Evolutionary conservation across 2,797 vertebrate species (phyloP), one percentile per base, ranked within the genome.

Genomic region (Cuculus canorus): DNA sequence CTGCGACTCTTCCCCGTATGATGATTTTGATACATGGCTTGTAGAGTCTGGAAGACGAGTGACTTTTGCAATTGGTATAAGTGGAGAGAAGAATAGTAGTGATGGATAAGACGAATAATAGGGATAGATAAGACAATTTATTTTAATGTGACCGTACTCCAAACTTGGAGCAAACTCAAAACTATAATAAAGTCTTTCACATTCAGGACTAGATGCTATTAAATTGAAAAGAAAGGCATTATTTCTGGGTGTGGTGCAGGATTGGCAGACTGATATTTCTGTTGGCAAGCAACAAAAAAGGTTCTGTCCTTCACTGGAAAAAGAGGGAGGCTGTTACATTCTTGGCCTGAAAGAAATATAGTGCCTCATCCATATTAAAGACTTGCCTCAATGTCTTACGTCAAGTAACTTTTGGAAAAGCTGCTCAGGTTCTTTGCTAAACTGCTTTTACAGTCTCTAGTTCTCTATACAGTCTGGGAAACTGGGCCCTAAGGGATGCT

Each of bases 191-290:
- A 81, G 45, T 85, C 27, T 92, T 91, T 94, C 30, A 87, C 68
- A 35, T 85, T 89, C 37, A 72, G 76, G 57, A 68, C 50, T 85
- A 82, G 90, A 35, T 1, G 2, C 53, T 63, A 24, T 39, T 90
- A 86, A 89, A 86, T 45, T 81, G 41, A 87, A 92, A 94, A 87
- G 47, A 88, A 92, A 68, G 18, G 7, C 24, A 9, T 78, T 88
- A 48, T 43, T 83, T 81, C 65, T 94, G 35, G 10, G 69, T 80
- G 53, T 73, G 61, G 33, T 37, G 13, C 2, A 5, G 73, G 18
- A 66, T 52, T 92, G 88, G 50, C 63, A 70, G 33, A 43, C 16
- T 45, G n/a, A 59, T 11, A 12, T 79, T 93, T 88, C 54, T 93
- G 7, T 73, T 92, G 80, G 85, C 80, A 82, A 68, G 30, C 59